Evolutionary conservation across 2,797 vertebrate species (phyloP), one percentile per base, ranked within the genome.

Genomic region (Cephalopachus bancanus): DNA sequence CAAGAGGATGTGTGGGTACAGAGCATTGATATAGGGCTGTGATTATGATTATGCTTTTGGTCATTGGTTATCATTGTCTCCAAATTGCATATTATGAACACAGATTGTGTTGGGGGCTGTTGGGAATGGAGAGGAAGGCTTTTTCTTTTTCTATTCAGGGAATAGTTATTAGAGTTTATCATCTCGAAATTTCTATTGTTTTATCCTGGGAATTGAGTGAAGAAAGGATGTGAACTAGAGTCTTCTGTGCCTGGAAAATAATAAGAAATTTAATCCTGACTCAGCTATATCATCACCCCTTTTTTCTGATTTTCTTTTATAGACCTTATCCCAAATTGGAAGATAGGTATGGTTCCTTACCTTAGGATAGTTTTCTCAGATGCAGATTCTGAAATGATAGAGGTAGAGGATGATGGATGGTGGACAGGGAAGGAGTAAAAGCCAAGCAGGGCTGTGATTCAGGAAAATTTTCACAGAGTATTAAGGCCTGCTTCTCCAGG

Each of bases 11-110:
- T 59, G 89, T 67, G 93, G 92, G 67, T 76, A 89, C 14, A 0
- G 1, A 91, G 28, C 11, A 37, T 57, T 30, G 90, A 93, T 33
- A 85, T 3, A 92, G 90, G 92, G 44, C 60, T 80, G 49, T 80
- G 93, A 97, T 88, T 86, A 69, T 91, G 96, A 97, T 88, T 92
- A 79, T 64, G 90, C 78, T 74, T 81, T 89, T 80, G 94, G 75
- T 97, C 93, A 94, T 83, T 80, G 78, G 78, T 22, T n/a, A 37
- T 59, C 79, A 24, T 80, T 4, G 7, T 84, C 64, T 96, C 81
- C 11, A 2, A 95, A 97, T 72, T 92, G 94, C 92, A 95, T 53
- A 96, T 87, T 88, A 85, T 92, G 95, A 65, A 69, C 89, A 85
- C 94, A 83, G 49, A 60, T 87, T 97, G 22, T 89, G 83, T 96